Conservation (phyloP, 2,797 vertebrate genomes). For the Aldrovandia affinis region DNA sequence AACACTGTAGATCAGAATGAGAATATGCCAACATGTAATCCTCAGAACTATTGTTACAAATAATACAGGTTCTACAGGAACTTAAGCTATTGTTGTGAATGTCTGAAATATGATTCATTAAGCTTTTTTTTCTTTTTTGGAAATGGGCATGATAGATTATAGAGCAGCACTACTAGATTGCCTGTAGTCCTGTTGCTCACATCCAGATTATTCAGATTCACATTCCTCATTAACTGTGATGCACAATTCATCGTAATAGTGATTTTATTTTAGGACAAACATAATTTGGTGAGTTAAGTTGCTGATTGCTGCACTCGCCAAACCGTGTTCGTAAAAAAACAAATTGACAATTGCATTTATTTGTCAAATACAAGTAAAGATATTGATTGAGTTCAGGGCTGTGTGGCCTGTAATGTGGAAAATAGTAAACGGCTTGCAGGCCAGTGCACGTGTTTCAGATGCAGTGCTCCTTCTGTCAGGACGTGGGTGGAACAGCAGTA, state of each 20-base stretch:
- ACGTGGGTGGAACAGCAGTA: not conserved
- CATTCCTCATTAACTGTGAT: no score
- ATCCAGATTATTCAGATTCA: no score
- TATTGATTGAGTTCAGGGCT: not conserved
- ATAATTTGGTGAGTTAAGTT: not conserved
- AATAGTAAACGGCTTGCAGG: not conserved
- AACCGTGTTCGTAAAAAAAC: not conserved
- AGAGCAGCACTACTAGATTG: not conserved
- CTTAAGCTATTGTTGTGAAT: not conserved
- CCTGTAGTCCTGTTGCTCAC: not conserved
- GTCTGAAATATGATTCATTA: not conserved
- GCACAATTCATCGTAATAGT: no score
- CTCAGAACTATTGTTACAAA: not conserved
- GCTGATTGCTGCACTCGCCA: not conserved
- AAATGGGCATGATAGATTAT: not conserved
- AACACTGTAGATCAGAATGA: not conserved
- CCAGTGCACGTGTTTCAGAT: no score
- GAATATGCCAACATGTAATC: not conserved
- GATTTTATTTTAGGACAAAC: not conserved
- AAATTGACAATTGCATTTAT: not conserved
- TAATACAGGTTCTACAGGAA: not conserved
- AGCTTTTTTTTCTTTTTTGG: not conserved
- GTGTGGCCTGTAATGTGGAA: not conserved
- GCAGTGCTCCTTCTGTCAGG: no score
- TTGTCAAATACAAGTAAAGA: no score